phyloP scores from a whole-genome alignment of 2,113 vertebrate species.

The Thalassarche chlororhynchos region DNA sequence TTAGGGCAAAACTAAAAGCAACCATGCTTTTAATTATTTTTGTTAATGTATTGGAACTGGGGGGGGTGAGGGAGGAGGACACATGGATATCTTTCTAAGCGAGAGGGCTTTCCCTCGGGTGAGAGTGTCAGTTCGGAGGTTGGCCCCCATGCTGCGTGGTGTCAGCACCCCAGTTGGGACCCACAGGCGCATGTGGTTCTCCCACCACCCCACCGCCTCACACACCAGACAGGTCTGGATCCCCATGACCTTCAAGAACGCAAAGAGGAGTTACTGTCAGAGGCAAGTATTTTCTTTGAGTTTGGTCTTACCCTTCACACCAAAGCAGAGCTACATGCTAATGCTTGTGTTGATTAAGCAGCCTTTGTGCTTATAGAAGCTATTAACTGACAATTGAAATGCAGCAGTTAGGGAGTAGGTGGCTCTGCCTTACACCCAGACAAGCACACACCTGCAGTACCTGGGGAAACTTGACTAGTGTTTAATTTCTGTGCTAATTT shows the following conservation, averaged over 20 bases:
- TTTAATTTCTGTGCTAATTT: constrained; percentile 46
- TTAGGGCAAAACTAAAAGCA: constrained; percentile 23
- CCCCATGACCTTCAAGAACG: neutral
- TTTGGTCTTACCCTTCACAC: neutral
- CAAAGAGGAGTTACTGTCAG: neutral
- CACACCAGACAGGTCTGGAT: neutral
- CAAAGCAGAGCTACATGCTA: neutral
- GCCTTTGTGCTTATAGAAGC: neutral
- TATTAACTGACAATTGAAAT: neutral
- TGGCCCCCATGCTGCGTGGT: neutral
- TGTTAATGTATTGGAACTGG: neutral
- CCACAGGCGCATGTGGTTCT: neutral
- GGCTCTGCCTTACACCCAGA: neutral
- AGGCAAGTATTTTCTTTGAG: neutral
- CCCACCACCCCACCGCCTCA: neutral
- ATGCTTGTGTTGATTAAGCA: neutral
- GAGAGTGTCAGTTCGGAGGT: rapidly evolving
- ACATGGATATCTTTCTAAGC: neutral
- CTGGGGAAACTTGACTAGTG: neutral
- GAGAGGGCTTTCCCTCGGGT: neutral
- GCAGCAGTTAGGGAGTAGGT: neutral
- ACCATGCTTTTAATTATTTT: neutral
- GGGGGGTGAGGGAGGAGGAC: neutral
- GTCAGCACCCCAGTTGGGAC: neutral
- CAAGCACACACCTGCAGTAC: neutral